Conservation (phyloP, 2,888 invertebrate genomes). For the Tipula unca region DNA sequence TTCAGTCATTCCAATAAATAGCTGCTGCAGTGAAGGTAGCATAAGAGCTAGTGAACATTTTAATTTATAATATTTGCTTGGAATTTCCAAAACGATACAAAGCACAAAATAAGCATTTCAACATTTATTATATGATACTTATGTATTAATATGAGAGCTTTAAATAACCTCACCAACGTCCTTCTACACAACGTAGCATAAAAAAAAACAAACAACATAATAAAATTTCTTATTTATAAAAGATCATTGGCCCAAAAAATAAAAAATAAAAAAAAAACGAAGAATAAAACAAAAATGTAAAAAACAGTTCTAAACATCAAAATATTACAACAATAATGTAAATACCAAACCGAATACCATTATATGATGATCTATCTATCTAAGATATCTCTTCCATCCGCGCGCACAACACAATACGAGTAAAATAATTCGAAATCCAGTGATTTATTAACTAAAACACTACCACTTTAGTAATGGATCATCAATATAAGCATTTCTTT, state of each 20-base stretch:
- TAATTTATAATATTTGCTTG: not conserved
- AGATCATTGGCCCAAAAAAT: conserved; percentile 1
- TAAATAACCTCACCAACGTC: not conserved
- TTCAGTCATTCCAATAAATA: no score
- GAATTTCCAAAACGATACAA: not conserved
- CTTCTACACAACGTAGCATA: not conserved
- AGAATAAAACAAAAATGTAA: not conserved
- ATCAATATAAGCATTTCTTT: not conserved
- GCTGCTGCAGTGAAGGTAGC: not conserved
- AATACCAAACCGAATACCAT: not conserved
- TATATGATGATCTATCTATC: conserved; percentile 2
- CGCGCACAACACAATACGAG: not conserved
- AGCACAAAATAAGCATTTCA: not conserved
- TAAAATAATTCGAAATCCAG: conserved; percentile 8
- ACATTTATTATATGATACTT: not conserved
- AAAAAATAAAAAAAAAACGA: not conserved
- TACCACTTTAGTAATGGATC: conserved; percentile 8
- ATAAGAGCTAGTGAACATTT: not conserved
- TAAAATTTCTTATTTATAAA: conserved; percentile 3
- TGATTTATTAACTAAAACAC: conserved; percentile 14
- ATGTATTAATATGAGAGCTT: not conserved
- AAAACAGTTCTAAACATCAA: not conserved
- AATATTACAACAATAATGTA: conserved; percentile 8
- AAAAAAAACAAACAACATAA: not conserved
- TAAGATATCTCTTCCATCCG: not conserved